Evolutionary conservation across 2,797 vertebrate genomes (phyloP).

Genomic region (Leptodactylus fallax): DNA sequence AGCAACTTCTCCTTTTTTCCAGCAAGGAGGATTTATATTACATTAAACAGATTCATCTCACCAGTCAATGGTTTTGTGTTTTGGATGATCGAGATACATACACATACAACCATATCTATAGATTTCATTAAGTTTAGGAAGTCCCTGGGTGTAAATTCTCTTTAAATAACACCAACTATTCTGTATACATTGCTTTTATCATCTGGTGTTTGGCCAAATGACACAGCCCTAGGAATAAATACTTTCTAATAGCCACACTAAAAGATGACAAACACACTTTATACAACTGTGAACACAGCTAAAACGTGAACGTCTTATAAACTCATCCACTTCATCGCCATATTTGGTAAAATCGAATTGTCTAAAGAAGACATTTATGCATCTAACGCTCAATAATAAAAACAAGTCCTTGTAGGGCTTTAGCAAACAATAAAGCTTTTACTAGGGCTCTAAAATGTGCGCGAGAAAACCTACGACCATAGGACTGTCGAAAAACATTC

Average conservation of each 20-base stretch:
- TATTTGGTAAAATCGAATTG: background rate
- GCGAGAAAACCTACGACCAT: slow-evolving; percentile 9
- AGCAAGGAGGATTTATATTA: too few species aligned
- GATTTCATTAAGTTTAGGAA: too few species aligned
- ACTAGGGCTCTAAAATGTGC: slow-evolving; percentile 24
- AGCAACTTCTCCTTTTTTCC: too few species aligned
- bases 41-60: too few species aligned
- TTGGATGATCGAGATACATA: background rate
- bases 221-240: background rate
- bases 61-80: background rate
- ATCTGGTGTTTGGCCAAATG: background rate
- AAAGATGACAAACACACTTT: background rate
- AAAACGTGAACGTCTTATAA: slow-evolving; percentile 13
- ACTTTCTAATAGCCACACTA: background rate
- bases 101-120: too few species aligned
- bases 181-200: background rate
- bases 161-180: background rate
- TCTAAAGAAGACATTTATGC: slow-evolving; percentile 26
- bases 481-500: slow-evolving; percentile 10
- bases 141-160: background rate
- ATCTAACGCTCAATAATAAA: slow-evolving; percentile 14
- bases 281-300: background rate
- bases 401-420: slow-evolving; percentile 21
- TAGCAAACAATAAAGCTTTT: slow-evolving; percentile 45
- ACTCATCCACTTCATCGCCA: background rate